These are phyloP conservation scores for Hypothenemus hampei DNA, from an alignment of 1,140 invertebrate species.

Conservation along the genomic window DNA sequence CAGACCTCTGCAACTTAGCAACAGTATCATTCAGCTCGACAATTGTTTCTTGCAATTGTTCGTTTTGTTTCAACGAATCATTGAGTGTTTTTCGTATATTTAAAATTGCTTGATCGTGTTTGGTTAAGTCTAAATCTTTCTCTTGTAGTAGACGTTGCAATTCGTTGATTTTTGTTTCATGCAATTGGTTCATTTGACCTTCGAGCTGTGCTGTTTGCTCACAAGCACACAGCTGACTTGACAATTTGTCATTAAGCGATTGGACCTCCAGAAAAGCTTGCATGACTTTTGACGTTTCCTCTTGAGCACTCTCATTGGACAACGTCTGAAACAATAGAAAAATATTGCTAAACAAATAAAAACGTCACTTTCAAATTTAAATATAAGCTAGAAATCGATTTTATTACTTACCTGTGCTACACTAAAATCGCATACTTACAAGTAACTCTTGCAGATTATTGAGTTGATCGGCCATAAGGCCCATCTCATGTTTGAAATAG, in stretches of 20 bases:
- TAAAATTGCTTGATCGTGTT: slow-evolving; percentile 28
- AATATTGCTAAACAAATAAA: too few relatives aligned
- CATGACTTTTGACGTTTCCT: slow-evolving; percentile 32
- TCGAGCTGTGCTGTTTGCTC: slow-evolving; percentile 32
- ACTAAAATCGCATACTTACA: too few relatives aligned
- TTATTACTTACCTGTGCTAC: neutral
- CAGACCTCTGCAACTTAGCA: slow-evolving; percentile 20
- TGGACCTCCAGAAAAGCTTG: slow-evolving; percentile 30
- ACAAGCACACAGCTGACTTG: slow-evolving; percentile 27
- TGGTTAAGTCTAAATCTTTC: slow-evolving; percentile 30
- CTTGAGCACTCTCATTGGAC: slow-evolving; percentile 30
- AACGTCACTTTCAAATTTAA: too few relatives aligned
- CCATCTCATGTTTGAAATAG: slow-evolving; percentile 38
- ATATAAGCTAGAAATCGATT: neutral
- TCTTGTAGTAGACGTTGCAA: slow-evolving; percentile 28
- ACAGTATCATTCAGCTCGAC: slow-evolving; percentile 28
- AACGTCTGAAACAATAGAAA: slow-evolving; percentile 29
- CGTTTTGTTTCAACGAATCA: slow-evolving; percentile 31
- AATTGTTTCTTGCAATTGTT: slow-evolving; percentile 30
- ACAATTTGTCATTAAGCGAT: slow-evolving; percentile 29
- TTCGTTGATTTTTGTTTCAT: slow-evolving; percentile 35
- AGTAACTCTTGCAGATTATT: slow-evolving; percentile 33
- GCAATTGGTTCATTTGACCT: slow-evolving; percentile 32
- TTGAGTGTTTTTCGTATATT: slow-evolving; percentile 31
- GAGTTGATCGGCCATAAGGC: slow-evolving; percentile 34